A percentile compares a stretch with the other conserved stretches of the same genome.
Conservation (phyloP, 64 coral and sea anemone species). For the Porites lutea region DNA sequence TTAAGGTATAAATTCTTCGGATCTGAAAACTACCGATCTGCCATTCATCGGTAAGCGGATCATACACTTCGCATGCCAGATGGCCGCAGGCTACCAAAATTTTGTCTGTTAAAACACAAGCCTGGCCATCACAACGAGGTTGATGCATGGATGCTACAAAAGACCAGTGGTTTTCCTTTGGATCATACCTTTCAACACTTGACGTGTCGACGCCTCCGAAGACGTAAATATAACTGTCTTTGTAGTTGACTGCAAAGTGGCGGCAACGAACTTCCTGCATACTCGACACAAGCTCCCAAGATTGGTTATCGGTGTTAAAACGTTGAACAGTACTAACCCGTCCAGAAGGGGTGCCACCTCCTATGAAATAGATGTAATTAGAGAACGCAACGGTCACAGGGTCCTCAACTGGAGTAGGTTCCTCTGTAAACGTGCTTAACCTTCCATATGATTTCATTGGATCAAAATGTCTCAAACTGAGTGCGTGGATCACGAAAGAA, state of each 20-base stretch:
- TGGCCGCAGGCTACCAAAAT: constrained; percentile 14
- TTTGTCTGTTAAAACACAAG: constrained; percentile 15
- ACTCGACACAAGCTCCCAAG: not conserved
- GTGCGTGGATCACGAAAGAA: not conserved
- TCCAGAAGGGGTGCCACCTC: not conserved
- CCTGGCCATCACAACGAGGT: constrained; percentile 16
- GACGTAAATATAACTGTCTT: constrained; percentile 28
- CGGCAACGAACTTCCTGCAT: constrained; percentile 11
- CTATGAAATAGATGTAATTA: not conserved
- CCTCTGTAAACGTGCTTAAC: too few relatives aligned
- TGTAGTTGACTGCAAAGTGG: constrained; percentile 26
- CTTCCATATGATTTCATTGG: too few relatives aligned
- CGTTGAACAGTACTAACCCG: constrained; percentile 5
- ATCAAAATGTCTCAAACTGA: not conserved
- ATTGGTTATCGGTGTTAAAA: not conserved
- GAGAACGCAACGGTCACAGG: not conserved
- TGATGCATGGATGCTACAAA: constrained; percentile 36
- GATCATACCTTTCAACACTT: constrained; percentile 26
- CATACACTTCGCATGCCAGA: not conserved
- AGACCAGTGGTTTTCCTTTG: constrained; percentile 12
- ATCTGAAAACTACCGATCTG: constrained; percentile 13
- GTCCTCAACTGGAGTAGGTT: not conserved
- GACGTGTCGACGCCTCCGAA: constrained; percentile 27
- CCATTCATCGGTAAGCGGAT: constrained; percentile 34
- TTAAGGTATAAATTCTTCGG: not conserved